Conservation (phyloP, 2,797 vertebrate genomes). For the Mormyrops attenuatus region DNA sequence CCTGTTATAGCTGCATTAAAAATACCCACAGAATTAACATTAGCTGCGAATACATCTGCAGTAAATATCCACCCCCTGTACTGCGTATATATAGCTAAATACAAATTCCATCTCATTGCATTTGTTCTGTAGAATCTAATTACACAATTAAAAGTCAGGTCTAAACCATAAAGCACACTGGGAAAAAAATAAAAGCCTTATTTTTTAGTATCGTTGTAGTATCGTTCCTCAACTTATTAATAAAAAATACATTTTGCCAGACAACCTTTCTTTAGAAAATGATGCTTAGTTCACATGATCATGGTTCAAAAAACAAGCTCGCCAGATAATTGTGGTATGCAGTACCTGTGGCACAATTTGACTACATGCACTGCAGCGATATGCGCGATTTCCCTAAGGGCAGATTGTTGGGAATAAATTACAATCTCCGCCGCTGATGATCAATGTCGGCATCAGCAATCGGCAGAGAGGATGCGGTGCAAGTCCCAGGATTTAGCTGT, state of each 20-base stretch:
- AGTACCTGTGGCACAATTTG: neutral
- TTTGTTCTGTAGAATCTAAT: neutral
- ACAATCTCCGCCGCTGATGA: neutral
- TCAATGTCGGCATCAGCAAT: constrained; percentile 16
- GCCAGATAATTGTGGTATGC: neutral
- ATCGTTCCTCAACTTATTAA: neutral
- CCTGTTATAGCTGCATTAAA: neutral
- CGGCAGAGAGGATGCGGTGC: neutral
- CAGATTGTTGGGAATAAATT: neutral
- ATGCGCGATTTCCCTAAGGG: neutral
- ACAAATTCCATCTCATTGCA: neutral
- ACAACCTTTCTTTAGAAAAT: neutral
- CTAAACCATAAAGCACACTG: neutral
- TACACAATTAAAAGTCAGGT: neutral
- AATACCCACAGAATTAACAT: constrained; percentile 1
- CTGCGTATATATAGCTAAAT: neutral
- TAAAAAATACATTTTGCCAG: neutral
- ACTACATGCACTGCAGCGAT: neutral
- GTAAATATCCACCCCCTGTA: neutral
- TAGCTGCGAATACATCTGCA: constrained; percentile 4
- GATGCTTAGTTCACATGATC: neutral
- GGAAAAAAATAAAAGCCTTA: neutral
- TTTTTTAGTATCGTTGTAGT: neutral
- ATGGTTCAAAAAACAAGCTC: neutral
- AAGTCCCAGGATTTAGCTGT: neutral